Percentiles rank a stretch among this genome's conserved stretches.
These are phyloP conservation scores for Cosmopolites sordidus DNA, from an alignment of 2,888 invertebrate species.

Conservation along the genomic window DNA sequence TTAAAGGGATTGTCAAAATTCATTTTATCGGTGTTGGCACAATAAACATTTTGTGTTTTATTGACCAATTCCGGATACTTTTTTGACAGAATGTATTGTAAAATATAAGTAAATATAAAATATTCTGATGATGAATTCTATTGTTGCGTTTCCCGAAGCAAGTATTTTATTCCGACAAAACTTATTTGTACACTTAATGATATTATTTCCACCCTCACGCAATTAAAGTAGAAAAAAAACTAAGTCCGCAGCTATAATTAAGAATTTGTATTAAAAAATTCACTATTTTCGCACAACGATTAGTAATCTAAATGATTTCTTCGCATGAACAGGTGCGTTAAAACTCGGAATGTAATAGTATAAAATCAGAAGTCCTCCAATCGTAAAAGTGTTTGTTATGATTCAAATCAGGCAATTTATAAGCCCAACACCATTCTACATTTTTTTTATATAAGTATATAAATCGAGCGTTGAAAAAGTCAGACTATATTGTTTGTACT, in stretches of 20 bases:
- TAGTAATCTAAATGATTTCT: conserved; percentile 15
- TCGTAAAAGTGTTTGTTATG: conserved; percentile 36
- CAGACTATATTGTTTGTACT: conserved; percentile 25
- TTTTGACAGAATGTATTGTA: too few species aligned
- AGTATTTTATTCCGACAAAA: too few species aligned
- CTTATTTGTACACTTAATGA: too few species aligned
- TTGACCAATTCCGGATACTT: too few species aligned
- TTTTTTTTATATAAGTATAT: conserved; percentile 23
- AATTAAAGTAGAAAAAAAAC: too few species aligned
- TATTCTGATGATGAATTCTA: too few species aligned
- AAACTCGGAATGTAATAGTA: conserved; percentile 10
- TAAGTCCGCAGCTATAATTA: background rate
- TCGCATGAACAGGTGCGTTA: conserved; percentile 15
- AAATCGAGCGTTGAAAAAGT: conserved; percentile 17
- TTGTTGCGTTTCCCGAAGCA: too few species aligned
- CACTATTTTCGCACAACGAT: conserved; percentile 12
- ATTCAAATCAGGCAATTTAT: conserved; percentile 40
- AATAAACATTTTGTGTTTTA: too few species aligned
- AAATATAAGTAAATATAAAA: too few species aligned
- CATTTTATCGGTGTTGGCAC: too few species aligned
- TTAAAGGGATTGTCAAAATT: too few species aligned
- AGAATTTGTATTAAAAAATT: conserved; percentile 1
- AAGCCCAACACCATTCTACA: conserved; percentile 36
- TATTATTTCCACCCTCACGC: too few species aligned
- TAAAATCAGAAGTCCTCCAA: conserved; percentile 18